phyloP scores from a whole-genome alignment of 2,113 vertebrate species.

The Arenaria interpres region DNA sequence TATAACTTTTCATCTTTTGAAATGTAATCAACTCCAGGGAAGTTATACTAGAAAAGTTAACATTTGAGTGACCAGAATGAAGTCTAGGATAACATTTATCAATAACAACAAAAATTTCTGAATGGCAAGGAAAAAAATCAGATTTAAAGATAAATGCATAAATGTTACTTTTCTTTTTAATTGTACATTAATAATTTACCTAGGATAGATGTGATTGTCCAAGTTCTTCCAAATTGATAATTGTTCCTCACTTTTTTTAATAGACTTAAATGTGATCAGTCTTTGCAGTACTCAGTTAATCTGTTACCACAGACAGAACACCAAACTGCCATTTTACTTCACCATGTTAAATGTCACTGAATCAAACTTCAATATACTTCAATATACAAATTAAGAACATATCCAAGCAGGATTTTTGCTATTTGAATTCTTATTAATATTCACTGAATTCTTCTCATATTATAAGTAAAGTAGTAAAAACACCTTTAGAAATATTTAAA shows the following conservation, averaged over 20 bases:
- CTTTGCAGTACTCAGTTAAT: conserved; percentile 5
- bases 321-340: conserved; percentile 63
- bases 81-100: background rate
- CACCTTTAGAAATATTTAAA: background rate
- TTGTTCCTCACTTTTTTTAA: conserved; percentile 32
- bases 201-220: background rate
- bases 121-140: background rate
- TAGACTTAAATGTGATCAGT: conserved; percentile 21
- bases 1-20: background rate
- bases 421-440: background rate
- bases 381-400: background rate
- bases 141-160: background rate
- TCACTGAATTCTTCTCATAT: background rate
- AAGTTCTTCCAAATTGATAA: background rate
- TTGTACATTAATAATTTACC: background rate
- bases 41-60: background rate
- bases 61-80: background rate
- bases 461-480: background rate
- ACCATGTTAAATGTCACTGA: conserved; percentile 62
- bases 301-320: background rate
- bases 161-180: background rate
- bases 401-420: background rate
- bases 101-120: background rate
- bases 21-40: background rate
- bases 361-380: conserved; percentile 11